A percentile compares a stretch with the other conserved stretches of the same genome.
Evolutionary conservation across 2,113 vertebrate genomes (phyloP).

Genomic region (Ptilonorhynchus violaceus): DNA sequence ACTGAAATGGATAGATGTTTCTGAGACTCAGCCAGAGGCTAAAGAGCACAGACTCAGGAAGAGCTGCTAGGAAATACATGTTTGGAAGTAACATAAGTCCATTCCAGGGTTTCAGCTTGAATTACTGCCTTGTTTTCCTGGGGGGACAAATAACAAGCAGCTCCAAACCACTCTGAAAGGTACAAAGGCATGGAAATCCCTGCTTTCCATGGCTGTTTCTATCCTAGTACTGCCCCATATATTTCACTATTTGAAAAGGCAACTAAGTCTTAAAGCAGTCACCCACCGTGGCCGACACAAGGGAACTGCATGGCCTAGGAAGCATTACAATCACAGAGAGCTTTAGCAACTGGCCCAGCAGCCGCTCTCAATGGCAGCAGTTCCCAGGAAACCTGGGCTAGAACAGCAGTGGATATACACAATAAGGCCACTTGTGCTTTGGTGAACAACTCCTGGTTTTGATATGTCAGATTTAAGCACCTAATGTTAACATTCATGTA

Average conservation of each 20-base stretch:
- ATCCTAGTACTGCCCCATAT: background rate
- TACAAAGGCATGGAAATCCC: background rate
- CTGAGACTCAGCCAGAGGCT: background rate
- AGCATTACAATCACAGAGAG: background rate
- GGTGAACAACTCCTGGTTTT: background rate
- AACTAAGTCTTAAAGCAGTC: background rate
- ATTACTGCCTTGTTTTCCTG: background rate
- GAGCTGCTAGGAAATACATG: background rate
- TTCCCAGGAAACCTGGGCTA: background rate
- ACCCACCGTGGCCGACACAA: background rate
- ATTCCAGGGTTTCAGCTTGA: background rate
- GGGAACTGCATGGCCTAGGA: background rate
- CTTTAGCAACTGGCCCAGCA: background rate
- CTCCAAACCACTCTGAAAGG: background rate
- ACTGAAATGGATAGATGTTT: background rate
- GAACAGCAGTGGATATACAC: background rate
- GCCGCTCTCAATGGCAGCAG: background rate
- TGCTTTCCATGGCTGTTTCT: background rate
- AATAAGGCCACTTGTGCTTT: conserved; percentile 53
- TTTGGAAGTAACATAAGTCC: background rate
- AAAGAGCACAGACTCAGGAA: background rate
- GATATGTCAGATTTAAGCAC: background rate
- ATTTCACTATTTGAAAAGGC: background rate
- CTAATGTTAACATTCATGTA: background rate
- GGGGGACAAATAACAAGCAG: background rate